Percentiles rank a stretch among this genome's conserved stretches.
Conservation (phyloP, 2,888 invertebrate species). For the Belgica antarctica region DNA sequence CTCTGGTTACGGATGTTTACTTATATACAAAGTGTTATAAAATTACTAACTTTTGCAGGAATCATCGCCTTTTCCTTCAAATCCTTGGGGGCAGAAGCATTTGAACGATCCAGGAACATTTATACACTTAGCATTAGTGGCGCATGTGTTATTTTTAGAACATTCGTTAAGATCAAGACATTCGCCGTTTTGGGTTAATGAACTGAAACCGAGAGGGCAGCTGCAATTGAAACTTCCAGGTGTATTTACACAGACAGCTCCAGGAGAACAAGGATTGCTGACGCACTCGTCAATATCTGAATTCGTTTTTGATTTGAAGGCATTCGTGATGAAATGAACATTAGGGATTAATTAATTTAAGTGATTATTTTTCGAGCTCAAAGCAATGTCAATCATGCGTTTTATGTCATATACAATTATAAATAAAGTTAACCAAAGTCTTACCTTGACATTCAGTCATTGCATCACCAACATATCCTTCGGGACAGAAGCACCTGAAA, state of each 20-base stretch:
- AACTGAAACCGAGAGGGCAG: conserved; percentile 70
- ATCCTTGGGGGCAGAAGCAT: conserved; percentile 73
- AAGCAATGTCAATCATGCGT: conserved; percentile 25
- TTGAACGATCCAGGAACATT: conserved; percentile 78
- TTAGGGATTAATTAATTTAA: conserved; percentile 1
- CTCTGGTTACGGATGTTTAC: neutral
- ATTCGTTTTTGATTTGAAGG: neutral
- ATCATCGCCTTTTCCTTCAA: conserved; percentile 70
- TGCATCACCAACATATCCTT: conserved; percentile 79
- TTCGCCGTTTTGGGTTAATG: conserved; percentile 58
- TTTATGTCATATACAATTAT: neutral
- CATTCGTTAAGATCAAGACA: conserved; percentile 76
- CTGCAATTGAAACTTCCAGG: conserved; percentile 49
- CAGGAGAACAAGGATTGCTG: conserved; percentile 4
- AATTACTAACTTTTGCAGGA: conserved; percentile 72
- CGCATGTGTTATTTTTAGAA: conserved; percentile 65
- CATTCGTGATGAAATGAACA: neutral
- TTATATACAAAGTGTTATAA: conserved; percentile 39
- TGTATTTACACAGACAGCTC: conserved; percentile 16
- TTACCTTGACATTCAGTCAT: conserved; percentile 71
- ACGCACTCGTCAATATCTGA: conserved; percentile 33
- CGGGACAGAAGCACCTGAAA: conserved; percentile 77
- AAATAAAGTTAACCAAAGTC: neutral
- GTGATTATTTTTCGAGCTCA: neutral
- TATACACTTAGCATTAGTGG: conserved; percentile 74